Conservation (phyloP, 2,888 invertebrate genomes). For the Caenorhabditis uteleia region DNA sequence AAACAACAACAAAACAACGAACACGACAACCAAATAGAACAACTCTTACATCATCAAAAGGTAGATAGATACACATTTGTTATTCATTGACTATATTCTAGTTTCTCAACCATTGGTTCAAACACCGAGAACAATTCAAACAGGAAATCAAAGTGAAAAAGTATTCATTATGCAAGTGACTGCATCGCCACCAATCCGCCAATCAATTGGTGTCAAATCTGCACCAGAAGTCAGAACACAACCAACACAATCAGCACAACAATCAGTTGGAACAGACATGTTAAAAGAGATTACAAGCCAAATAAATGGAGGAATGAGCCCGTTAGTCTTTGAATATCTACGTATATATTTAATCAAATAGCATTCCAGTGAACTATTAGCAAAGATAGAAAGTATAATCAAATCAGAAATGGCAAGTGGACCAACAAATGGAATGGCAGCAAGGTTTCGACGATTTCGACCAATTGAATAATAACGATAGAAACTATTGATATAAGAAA, state of each 20-base stretch:
- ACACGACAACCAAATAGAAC: background rate
- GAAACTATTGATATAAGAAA: no score
- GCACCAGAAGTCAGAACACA: background rate
- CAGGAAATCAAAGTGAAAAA: no score
- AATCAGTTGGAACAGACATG: conserved; percentile 8
- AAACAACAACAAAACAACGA: background rate
- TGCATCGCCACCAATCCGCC: conserved; percentile 26
- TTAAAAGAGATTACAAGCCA: conserved; percentile 30
- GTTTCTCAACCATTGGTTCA: background rate
- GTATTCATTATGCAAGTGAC: conserved; percentile 48
- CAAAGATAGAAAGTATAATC: conserved; percentile 44
- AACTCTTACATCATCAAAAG: background rate
- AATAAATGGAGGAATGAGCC: conserved; percentile 44
- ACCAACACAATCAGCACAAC: background rate
- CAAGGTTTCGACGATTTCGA: no score
- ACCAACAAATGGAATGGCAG: background rate
- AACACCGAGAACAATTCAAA: no score
- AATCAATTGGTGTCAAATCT: background rate
- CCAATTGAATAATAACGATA: no score
- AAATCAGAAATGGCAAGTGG: conserved; percentile 1
- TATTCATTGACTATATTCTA: no score
- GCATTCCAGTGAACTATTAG: conserved; percentile 38
- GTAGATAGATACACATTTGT: background rate
- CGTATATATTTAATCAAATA: background rate
- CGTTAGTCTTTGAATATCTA: conserved; percentile 24